Base-by-base conservation (phyloP, 2,888 invertebrate species). In the Phragmatobia fuliginosa region DNA sequence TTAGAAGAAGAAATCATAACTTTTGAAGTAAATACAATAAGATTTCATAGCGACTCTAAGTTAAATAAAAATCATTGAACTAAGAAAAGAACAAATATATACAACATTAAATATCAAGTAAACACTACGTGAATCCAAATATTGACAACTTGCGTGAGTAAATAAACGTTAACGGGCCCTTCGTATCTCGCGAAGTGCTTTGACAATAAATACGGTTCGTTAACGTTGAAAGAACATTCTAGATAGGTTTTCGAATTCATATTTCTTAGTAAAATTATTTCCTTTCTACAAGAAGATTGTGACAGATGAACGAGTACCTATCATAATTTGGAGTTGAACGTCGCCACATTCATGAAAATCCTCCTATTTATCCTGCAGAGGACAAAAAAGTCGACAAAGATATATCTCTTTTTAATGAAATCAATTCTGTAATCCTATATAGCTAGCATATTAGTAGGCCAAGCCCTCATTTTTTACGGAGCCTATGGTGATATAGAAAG, bases 131-230 rank as follows among this genome's bases (percentile, higher is more conserved):
- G 18, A 56, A 65, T 28, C 52, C 10, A 65, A 65, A 65, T 56
- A 56, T 38, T 38, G 56, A 65, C 33, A 36, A 56, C 25, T 11
- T 25, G 25, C 36, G 33, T 49, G n/a, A 18, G 16, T 33, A 52
- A 64, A 64, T 25, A 49, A 33, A 25, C 32, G 25, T 10, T 1
- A 64, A 25, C 18, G 21, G 45, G 36, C 33, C 18, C n/a, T 49
- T n/a, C 25, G 52, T 38, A 33, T 52, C 28, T 52, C 32, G n/a
- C n/a, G 16, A 52, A 52, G 63, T 33, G 49, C 49, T 64, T 33
- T 25, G 52, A 11, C 33, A 64, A 33, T 25, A 49, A 33, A 63
- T 2, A 49, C n/a, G 52, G 36, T 52, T 64, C 52, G 45, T 63
- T 49, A 31, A 7, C 32, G 1, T 31, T 33, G 63, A 63, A 49